These are phyloP conservation scores for Mesembrinibis cayennensis DNA, from an alignment of 2,113 vertebrate species.

Conservation along the genomic window DNA sequence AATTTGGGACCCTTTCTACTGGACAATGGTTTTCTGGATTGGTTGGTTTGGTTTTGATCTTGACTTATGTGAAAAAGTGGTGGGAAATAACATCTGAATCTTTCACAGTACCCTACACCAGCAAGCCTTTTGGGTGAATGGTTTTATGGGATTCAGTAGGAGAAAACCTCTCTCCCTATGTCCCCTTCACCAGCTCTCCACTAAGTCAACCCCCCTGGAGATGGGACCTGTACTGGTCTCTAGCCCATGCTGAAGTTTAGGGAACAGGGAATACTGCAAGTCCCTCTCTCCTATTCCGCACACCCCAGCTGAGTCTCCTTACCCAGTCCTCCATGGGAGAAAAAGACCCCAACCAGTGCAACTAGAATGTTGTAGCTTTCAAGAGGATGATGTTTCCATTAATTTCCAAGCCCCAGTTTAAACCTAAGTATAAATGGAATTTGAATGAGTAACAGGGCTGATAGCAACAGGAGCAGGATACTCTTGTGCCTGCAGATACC, in stretches of 20 bases:
- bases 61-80: neutral
- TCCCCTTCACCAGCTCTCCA: neutral
- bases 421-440: neutral
- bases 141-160: neutral
- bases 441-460: neutral
- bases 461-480: neutral
- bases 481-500: neutral
- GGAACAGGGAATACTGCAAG: neutral
- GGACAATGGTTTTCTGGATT: neutral
- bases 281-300: neutral
- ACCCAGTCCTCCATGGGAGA: neutral
- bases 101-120: neutral
- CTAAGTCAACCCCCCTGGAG: neutral
- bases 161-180: neutral
- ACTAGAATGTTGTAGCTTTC: neutral
- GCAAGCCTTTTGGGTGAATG: neutral
- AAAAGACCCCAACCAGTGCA: neutral
- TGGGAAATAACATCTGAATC: neutral
- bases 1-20: neutral
- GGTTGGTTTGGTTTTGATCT: neutral
- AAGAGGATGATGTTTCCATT: neutral
- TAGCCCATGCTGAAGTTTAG: neutral
- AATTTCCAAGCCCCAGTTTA: neutral
- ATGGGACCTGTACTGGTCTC: neutral
- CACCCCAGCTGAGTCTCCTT: neutral